Evolutionary conservation across 2,888 invertebrate species (phyloP).

Genomic region (Lepas anatifera): DNA sequence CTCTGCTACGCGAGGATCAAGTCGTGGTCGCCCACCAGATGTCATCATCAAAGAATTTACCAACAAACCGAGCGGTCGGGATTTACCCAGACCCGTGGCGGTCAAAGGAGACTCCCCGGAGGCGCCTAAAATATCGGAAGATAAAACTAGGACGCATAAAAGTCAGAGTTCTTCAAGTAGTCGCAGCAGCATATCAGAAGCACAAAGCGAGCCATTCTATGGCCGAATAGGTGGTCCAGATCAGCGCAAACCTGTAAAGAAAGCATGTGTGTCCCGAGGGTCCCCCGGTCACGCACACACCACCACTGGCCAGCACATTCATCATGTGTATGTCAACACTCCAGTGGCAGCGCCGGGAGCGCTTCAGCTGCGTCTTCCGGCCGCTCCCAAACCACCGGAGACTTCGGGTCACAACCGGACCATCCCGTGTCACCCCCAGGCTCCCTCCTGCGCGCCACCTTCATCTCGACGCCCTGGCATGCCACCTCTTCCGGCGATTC

Average conservation of each 20-base stretch:
- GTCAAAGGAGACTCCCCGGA: background rate
- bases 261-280: background rate
- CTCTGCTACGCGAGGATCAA: background rate
- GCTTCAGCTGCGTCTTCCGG: background rate
- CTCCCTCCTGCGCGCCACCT: too few relatives aligned
- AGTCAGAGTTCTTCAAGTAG: too few relatives aligned
- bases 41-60: background rate
- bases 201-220: too few relatives aligned
- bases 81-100: background rate
- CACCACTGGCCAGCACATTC: constrained; percentile 5
- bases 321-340: background rate
- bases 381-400: too few relatives aligned
- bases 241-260: background rate
- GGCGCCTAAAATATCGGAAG: too few relatives aligned
- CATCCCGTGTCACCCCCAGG: too few relatives aligned
- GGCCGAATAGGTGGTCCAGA: background rate
- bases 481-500: background rate
- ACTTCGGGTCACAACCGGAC: background rate
- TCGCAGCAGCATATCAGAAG: too few relatives aligned
- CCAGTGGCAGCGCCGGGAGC: background rate
- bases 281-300: background rate
- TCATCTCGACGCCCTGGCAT: too few relatives aligned
- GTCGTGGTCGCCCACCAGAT: background rate
- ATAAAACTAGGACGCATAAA: too few relatives aligned
- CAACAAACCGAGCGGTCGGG: background rate